Evolutionary conservation across 2,888 invertebrate genomes (phyloP), one percentile per base, ranked within the genome.

Genomic region (Chirona hameri): DNA sequence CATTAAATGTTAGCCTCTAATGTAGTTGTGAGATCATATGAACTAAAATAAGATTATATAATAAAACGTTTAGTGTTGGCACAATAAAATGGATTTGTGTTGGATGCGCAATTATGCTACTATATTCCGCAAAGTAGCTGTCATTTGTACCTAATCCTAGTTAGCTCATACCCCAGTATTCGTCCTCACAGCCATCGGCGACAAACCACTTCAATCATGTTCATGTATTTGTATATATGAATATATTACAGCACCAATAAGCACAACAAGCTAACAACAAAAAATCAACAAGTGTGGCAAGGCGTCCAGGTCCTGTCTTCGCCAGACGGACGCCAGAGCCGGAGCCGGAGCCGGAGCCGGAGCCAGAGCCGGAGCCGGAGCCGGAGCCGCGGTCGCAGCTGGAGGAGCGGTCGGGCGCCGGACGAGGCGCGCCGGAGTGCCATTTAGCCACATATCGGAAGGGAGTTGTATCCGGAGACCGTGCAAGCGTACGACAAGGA

Each of bases 231-330:
- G 3, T 39, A 39, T 39, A 39, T 39, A 60, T 60, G 18, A 14
- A 60, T 72, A 14, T 72, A 72, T 72, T 72, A 31, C 72, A 72
- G 72, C 31, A 27, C 24, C 57, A 39, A 81, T 81, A 60, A 27
- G 24, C 57, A 31, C 18, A 72, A 72, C 72, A 31, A 72, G 72
- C 31, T 72, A 72, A 72, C 72, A 72, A 72, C 31, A 69, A 27
- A 72, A 72, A 72, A 29, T 72, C 72, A 72, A 72, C 72, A 72
- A 72, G 29, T 72, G 31, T 5, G 29, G 72, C 18, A 29, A 31
- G 15, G 12, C 18, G 14, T 27, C 15, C 72, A 9, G 7, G 0
- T 27, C 18, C 31, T 31, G 31, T 27, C 18, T 15, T 27, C 29
- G 31, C 10, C 72, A 14, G 2, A 29, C 31, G 18, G 29, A 52